phyloP scores from a whole-genome alignment of 2,113 vertebrate species.

The Solenodon paradoxus region DNA sequence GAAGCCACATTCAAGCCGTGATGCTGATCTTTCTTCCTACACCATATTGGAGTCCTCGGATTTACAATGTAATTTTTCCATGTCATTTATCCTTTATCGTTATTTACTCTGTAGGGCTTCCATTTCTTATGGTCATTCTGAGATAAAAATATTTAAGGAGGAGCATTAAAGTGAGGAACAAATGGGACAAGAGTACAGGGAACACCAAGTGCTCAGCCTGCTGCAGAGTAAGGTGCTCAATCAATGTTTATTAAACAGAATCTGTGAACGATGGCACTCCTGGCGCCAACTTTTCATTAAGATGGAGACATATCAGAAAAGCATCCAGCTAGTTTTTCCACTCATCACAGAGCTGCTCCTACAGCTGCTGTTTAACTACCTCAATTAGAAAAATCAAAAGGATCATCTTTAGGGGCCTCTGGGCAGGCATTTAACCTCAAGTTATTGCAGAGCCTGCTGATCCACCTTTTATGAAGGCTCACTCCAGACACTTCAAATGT shows the following conservation, averaged over 20 bases:
- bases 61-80: not conserved
- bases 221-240: not conserved
- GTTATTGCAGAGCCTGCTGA: slow-evolving; percentile 40
- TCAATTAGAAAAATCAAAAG: slow-evolving; percentile 68
- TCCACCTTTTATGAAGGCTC: slow-evolving; percentile 59
- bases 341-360: not conserved
- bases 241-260: not conserved
- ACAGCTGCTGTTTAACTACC: slow-evolving; percentile 45
- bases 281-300: not conserved
- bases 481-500: slow-evolving; percentile 55
- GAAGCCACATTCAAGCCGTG: not conserved
- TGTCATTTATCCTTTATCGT: not conserved
- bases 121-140: not conserved
- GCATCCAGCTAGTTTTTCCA: not conserved
- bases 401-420: slow-evolving; percentile 51
- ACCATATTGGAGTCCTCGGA: not conserved
- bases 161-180: not conserved
- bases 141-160: not conserved
- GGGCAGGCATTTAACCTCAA: slow-evolving; percentile 32
- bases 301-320: not conserved
- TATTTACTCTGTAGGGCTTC: not conserved
- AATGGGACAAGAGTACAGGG: not conserved
- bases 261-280: not conserved
- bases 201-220: not conserved
- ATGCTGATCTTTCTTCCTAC: not conserved